Base-by-base conservation (phyloP, 2,888 invertebrate genomes). In the Tipula helvola region DNA sequence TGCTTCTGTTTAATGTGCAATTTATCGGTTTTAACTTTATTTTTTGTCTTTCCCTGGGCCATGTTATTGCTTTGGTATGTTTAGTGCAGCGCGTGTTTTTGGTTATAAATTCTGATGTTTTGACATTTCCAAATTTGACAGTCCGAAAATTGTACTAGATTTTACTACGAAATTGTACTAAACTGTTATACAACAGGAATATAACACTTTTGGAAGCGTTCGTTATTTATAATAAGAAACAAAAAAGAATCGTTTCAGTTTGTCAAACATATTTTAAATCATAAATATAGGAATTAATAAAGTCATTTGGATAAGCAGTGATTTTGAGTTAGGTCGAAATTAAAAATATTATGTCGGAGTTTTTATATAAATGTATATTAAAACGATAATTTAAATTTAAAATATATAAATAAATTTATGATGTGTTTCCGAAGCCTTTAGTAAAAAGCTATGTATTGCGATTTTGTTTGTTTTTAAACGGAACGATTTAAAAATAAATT, bases 21-120 rank as follows among this genome's bases (percentile, higher is more conserved):
- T 18, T 92, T 89, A 0, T 94, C 94, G 36, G 93, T 86, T 89
- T 94, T 93, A 0, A 93, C 89, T 89, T 94, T 94, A 1, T 92
- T 91, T 90, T 94, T 94, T 87, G 94, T 90, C 89, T 94, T 94
- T 88, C 94, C 94, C 90, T 94, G 94, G 0, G 93, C 92, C 94
- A 94, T 94, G 36, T 7, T 84, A 2, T 7, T 2, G 39, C 39
- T 39, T 7, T 39, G 2, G 0, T 1, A 1, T 18, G 2, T 57
- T 57, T 18, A 28, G 28, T 28, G 28, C 3, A 28, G 3, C 71
- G 28, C 52, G 52, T 57, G 18, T 57, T 10, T 71, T 28, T 28
- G 0, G 0, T 28, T 1, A 28, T 28, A 28, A 1, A 28, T 71
- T 10, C 28, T 28, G 28, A 28, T 4, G n/a, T 12, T 71, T 71